phyloP scores from a whole-genome alignment of 2,797 vertebrate species.

The Fringilla coelebs region DNA sequence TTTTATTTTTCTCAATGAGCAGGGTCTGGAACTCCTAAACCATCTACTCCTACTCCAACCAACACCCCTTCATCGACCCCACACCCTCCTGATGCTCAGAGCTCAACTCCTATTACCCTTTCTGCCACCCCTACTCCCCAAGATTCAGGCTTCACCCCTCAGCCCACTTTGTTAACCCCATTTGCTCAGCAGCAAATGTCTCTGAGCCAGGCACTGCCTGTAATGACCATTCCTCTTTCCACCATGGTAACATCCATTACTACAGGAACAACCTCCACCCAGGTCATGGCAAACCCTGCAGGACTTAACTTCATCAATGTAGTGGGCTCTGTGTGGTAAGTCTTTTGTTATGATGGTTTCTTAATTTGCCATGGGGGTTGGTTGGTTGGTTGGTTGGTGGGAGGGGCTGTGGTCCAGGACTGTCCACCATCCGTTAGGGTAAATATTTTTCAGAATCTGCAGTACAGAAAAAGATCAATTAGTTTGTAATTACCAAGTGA shows the following conservation, averaged over 20 bases:
- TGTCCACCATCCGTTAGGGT: not conserved
- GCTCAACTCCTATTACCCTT: constrained; percentile 84
- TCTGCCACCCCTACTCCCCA: constrained; percentile 82
- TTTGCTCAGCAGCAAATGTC: constrained; percentile 95
- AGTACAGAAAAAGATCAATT: not conserved
- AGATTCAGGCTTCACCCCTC: constrained; percentile 86
- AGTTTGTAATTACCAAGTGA: not conserved
- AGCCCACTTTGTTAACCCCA: constrained; percentile 86
- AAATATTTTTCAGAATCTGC: not conserved
- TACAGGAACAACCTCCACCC: constrained; percentile 87
- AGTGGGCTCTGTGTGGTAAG: constrained; percentile 94
- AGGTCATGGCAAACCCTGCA: constrained; percentile 91
- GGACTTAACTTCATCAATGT: constrained; percentile 98
- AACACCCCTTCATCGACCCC: constrained; percentile 95
- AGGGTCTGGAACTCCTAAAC: constrained; percentile 98
- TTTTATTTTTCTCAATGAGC: constrained; percentile 82
- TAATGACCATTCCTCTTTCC: constrained; percentile 97
- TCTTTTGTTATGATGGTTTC: not conserved
- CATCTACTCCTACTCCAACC: constrained; percentile 94
- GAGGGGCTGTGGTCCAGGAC: not conserved
- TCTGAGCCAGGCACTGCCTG: constrained; percentile 89
- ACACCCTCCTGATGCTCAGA: constrained; percentile 87
- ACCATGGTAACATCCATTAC: constrained; percentile 88
- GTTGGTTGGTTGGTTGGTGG: not conserved
- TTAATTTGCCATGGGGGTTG: not conserved